Conservation (phyloP, 2,113 vertebrate species). For the Melanerpes aurifrons region DNA sequence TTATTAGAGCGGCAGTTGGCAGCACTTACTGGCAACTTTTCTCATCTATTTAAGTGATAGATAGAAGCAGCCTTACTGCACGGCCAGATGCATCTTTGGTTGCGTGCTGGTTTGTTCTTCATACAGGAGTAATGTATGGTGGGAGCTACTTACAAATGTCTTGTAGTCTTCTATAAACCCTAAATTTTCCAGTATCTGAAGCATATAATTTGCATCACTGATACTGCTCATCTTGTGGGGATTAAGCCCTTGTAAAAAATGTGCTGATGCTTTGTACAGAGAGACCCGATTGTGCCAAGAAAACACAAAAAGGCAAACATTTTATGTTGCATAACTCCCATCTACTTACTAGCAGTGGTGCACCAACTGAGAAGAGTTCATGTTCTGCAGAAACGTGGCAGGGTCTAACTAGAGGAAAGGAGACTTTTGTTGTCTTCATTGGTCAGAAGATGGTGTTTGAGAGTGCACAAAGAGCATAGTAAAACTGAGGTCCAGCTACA, state of each 20-base stretch:
- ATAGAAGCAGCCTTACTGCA: not conserved
- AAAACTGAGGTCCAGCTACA: not conserved
- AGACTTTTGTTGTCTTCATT: not conserved
- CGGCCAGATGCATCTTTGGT: not conserved
- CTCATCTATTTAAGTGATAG: constrained; percentile 8
- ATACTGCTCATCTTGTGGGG: not conserved
- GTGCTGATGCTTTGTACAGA: not conserved
- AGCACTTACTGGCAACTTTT: constrained; percentile 5
- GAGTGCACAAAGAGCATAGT: not conserved
- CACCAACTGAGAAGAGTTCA: not conserved
- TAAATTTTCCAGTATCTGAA: not conserved
- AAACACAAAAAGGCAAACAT: not conserved
- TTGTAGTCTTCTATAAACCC: not conserved
- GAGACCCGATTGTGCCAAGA: not conserved
- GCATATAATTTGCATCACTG: not conserved
- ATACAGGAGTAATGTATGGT: not conserved
- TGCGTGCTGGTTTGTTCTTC: not conserved
- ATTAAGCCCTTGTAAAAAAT: not conserved
- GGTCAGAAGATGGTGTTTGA: not conserved
- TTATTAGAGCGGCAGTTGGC: constrained; percentile 15
- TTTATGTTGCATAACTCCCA: not conserved
- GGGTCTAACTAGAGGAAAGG: not conserved
- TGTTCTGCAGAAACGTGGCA: not conserved
- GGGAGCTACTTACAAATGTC: not conserved
- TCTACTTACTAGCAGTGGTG: not conserved